Conservation (phyloP, 2,888 invertebrate genomes). For the Spilosoma lubricipeda region DNA sequence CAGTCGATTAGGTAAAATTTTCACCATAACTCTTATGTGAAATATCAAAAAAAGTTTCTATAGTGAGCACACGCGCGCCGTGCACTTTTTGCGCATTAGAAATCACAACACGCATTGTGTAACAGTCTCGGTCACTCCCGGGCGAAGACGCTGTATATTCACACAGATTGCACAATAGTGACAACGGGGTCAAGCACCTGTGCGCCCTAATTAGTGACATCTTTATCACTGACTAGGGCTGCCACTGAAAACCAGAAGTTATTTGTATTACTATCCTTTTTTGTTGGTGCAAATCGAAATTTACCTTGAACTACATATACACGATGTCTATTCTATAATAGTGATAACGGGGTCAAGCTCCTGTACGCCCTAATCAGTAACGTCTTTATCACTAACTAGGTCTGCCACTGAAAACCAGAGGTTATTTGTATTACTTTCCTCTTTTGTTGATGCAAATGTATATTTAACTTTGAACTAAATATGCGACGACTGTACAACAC, state of each 20-base stretch:
- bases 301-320: not conserved
- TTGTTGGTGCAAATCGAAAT: not conserved
- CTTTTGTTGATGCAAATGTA: not conserved
- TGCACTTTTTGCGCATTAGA: conserved; percentile 14
- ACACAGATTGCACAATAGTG: conserved; percentile 18
- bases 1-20: not conserved
- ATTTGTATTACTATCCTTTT: too few relatives aligned
- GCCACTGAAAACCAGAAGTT: conserved; percentile 2
- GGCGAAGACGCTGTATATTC: conserved; percentile 5
- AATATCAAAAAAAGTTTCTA: not conserved
- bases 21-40: not conserved
- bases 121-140: conserved; percentile 13
- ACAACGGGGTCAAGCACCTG: conserved; percentile 70
- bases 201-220: conserved; percentile 75
- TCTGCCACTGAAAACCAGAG: conserved; percentile 6
- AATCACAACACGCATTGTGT: conserved; percentile 12
- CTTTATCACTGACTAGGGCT: conserved; percentile 37
- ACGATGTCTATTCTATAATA: too few relatives aligned
- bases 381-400: conserved; percentile 47
- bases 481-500: conserved; percentile 11
- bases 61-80: not conserved
- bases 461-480: not conserved
- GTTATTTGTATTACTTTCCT: too few relatives aligned
- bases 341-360: conserved; percentile 64
- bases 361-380: conserved; percentile 77